Conservation (phyloP, 2,113 vertebrate species). For the Arizona elegans region DNA sequence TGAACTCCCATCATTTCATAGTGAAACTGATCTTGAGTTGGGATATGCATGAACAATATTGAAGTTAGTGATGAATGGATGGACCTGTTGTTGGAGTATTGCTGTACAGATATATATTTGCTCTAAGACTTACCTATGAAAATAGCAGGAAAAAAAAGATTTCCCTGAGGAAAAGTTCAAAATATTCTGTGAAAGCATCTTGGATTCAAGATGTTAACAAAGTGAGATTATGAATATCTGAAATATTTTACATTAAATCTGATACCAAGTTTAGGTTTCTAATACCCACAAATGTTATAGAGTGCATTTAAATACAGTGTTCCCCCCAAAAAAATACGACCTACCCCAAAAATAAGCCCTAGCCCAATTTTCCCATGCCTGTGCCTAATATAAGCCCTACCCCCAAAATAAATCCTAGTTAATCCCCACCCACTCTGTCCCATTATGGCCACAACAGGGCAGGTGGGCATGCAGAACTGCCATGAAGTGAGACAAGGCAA, state of each 20-base stretch:
- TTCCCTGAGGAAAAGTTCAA: slow-evolving; percentile 13
- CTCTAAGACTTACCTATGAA: slow-evolving; percentile 13
- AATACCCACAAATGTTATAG: slow-evolving; percentile 4
- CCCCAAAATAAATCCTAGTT: no score
- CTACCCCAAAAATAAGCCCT: no score
- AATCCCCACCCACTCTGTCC: no score
- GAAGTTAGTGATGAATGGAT: background rate
- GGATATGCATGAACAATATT: slow-evolving; percentile 5
- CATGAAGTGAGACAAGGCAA: no score
- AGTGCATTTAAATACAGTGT: background rate
- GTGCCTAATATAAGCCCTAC: no score
- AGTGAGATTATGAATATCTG: slow-evolving; percentile 22
- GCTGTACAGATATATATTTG: background rate
- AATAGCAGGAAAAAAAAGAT: slow-evolving; percentile 25
- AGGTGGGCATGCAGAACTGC: no score
- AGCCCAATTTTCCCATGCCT: no score
- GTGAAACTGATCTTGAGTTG: background rate
- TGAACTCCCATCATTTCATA: background rate
- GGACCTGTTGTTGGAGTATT: background rate
- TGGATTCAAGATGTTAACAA: slow-evolving; percentile 25
- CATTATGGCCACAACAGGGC: no score
- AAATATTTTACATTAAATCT: slow-evolving; percentile 34
- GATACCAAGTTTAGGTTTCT: slow-evolving; percentile 36
- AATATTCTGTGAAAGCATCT: slow-evolving; percentile 9
- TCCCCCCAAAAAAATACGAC: no score